Conservation (phyloP, 2,888 invertebrate genomes). For the Cephus sareptanus region DNA sequence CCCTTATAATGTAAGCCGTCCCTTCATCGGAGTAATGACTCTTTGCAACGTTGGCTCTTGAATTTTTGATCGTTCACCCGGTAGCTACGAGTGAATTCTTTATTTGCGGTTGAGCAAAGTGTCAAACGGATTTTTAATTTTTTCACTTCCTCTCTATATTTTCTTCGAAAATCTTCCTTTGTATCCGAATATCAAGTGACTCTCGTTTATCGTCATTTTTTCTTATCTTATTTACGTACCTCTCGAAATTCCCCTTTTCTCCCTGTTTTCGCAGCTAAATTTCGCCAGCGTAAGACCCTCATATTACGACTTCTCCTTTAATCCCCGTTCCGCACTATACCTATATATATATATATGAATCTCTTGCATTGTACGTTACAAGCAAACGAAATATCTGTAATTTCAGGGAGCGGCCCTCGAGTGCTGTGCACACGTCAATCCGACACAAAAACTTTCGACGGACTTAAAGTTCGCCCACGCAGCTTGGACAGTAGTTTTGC, state of each 20-base stretch:
- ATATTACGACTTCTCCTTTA: background rate
- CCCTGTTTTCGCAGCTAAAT: background rate
- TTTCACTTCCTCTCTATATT: background rate
- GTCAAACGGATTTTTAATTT: background rate
- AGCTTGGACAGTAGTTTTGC: background rate
- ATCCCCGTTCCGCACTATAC: background rate
- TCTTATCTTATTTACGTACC: background rate
- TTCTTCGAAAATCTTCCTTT: background rate
- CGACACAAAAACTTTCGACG: constrained; percentile 34
- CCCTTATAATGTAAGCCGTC: background rate
- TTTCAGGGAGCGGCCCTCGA: constrained; percentile 31
- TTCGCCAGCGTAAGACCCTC: background rate
- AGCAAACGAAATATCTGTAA: constrained; percentile 27
- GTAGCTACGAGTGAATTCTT: background rate
- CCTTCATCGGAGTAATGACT: background rate
- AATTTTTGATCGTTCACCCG: background rate
- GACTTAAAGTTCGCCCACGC: constrained; percentile 11
- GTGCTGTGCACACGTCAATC: constrained; percentile 35
- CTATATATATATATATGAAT: constrained; percentile 12
- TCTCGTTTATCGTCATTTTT: background rate
- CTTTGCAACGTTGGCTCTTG: background rate
- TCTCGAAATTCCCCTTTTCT: background rate
- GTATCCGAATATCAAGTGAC: background rate
- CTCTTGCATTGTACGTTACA: constrained; percentile 21
- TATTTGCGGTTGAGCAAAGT: background rate